Conservation (phyloP, 2,113 vertebrate species). For the Rhizomys pruinosus region DNA sequence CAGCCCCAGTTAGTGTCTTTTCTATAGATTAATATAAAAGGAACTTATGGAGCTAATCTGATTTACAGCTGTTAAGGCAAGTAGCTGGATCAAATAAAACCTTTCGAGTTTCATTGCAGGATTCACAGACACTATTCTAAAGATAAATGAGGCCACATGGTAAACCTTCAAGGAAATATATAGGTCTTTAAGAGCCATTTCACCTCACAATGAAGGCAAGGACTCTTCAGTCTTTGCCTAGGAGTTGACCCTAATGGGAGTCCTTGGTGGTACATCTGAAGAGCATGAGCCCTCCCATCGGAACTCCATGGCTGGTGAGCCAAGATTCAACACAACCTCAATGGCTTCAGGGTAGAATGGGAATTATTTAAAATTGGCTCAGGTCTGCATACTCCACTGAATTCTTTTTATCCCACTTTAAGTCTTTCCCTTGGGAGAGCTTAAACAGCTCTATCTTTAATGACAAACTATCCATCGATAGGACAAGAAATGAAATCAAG, state of each 20-base stretch:
- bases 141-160: slow-evolving; percentile 41
- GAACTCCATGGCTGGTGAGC: background rate
- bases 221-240: background rate
- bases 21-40: background rate
- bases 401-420: slow-evolving; percentile 70
- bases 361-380: slow-evolving; percentile 78
- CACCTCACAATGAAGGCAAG: background rate
- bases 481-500: slow-evolving; percentile 69
- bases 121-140: slow-evolving; percentile 51
- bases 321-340: slow-evolving; percentile 15
- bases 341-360: slow-evolving; percentile 33
- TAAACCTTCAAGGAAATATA: background rate
- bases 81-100: background rate
- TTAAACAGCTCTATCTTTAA: slow-evolving; percentile 79
- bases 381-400: slow-evolving; percentile 66
- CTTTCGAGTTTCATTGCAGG: background rate
- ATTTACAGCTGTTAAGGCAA: slow-evolving; percentile 28
- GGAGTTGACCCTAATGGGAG: background rate
- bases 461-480: slow-evolving; percentile 69
- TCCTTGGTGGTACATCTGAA: background rate
- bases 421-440: slow-evolving; percentile 64
- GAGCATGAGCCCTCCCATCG: fast-evolving
- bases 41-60: background rate
- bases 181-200: background rate
- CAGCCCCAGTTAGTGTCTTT: background rate